Evolutionary conservation across 2,797 vertebrate species (phyloP).

Genomic region (Macrochelys suwanniensis): DNA sequence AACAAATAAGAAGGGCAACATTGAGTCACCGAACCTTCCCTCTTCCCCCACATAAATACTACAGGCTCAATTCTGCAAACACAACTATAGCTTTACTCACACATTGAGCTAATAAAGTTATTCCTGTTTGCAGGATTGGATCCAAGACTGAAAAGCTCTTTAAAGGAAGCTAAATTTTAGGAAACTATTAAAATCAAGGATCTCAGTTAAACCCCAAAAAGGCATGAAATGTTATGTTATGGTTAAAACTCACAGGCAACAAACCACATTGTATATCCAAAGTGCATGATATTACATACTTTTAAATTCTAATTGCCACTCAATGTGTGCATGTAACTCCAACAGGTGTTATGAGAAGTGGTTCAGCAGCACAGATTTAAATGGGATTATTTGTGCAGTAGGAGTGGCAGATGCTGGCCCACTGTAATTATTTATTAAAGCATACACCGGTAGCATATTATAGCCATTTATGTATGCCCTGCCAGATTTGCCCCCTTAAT

Average conservation of each 20-base stretch:
- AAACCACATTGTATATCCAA: not conserved
- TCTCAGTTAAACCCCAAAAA: not conserved
- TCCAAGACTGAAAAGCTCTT: not conserved
- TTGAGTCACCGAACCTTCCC: not conserved
- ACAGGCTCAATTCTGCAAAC: not conserved
- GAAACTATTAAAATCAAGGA: not conserved
- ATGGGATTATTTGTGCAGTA: not conserved
- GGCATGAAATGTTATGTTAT: not conserved
- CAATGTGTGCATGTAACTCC: not conserved
- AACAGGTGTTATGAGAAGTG: not conserved
- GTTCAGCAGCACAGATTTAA: not conserved
- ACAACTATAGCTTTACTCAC: not conserved
- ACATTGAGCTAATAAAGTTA: not conserved
- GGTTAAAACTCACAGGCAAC: not conserved
- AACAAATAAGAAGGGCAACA: not conserved
- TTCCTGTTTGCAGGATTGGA: not conserved
- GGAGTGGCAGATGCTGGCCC: not conserved
- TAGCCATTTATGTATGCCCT: not conserved
- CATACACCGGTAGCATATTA: not conserved
- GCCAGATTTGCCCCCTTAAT: not conserved
- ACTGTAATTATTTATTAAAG: not conserved
- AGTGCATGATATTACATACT: not conserved
- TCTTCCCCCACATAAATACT: not conserved
- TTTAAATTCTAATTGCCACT: not conserved
- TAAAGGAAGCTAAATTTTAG: not conserved